A percentile compares a stretch with the other conserved stretches of the same genome.
Evolutionary conservation across 2,888 invertebrate species (phyloP).

Genomic region (Allygus modestus): DNA sequence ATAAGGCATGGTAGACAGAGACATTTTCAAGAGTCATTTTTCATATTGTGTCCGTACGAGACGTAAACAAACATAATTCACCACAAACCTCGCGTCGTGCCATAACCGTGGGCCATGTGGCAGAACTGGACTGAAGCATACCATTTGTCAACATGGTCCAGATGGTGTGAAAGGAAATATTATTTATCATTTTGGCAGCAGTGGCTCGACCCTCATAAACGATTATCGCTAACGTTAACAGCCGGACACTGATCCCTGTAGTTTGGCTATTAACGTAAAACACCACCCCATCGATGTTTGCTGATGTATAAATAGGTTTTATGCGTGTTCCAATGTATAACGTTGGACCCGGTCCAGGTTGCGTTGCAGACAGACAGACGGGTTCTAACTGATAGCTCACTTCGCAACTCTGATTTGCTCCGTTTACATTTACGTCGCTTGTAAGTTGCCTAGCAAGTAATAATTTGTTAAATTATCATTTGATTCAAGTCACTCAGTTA

Average conservation of each 20-base stretch:
- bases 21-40: too few relatives aligned
- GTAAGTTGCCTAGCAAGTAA: not conserved
- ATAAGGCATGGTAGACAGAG: too few relatives aligned
- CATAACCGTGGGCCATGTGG: constrained; percentile 1
- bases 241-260: constrained; percentile 19
- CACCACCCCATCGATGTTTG: constrained; percentile 39
- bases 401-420: not conserved
- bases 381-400: constrained; percentile 21
- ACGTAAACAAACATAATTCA: constrained; percentile 18
- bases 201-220: constrained; percentile 5
- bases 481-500: not conserved
- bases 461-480: not conserved
- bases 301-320: constrained; percentile 42
- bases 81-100: not conserved
- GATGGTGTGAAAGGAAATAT: constrained; percentile 36
- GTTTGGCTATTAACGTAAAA: constrained; percentile 16
- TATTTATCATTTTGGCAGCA: constrained; percentile 34
- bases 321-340: constrained; percentile 31
- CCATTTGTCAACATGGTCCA: constrained; percentile 18
- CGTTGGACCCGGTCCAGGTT: constrained; percentile 16
- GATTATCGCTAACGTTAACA: constrained; percentile 21
- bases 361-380: constrained; percentile 35
- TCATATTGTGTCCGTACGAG: not conserved
- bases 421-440: not conserved
- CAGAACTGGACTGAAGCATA: constrained; percentile 16